These are phyloP conservation scores for Heliangelus exortis DNA, from an alignment of 2,797 vertebrate species.

Conservation along the genomic window DNA sequence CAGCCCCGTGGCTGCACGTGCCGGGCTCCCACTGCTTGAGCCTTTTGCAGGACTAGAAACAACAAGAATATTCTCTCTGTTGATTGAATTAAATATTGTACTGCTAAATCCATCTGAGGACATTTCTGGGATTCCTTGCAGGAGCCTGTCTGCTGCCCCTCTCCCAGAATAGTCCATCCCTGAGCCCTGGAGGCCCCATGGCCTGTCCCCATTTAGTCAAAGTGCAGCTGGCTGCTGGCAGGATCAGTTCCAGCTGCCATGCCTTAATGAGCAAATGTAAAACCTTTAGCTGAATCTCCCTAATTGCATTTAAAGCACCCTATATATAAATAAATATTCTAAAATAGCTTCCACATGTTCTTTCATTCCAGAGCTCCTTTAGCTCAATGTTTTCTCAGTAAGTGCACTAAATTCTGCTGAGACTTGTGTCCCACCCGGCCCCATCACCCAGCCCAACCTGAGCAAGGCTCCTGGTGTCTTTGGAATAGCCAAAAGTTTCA, in stretches of 20 bases:
- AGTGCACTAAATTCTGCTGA: background rate
- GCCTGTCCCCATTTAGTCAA: background rate
- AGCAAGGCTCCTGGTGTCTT: background rate
- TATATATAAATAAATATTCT: background rate
- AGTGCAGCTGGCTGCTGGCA: background rate
- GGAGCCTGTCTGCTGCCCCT: background rate
- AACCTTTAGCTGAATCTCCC: background rate
- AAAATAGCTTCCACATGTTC: background rate
- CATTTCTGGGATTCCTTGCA: background rate
- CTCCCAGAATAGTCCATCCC: background rate
- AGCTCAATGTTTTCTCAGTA: no score
- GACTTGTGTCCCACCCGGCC: background rate
- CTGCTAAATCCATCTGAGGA: background rate
- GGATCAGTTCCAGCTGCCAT: background rate
- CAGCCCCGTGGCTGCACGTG: rapidly evolving
- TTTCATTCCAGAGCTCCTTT: background rate
- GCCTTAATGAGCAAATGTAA: background rate
- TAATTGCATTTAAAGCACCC: background rate
- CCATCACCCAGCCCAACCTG: background rate
- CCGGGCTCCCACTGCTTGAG: background rate
- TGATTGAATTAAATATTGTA: background rate
- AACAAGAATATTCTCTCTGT: no score
- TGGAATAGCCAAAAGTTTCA: background rate
- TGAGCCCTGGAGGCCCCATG: background rate
- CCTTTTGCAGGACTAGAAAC: background rate